A percentile compares a stretch with the other conserved stretches of the same genome.
phyloP scores from a whole-genome alignment of 2,888 invertebrate species.

The Odontothrips loti region DNA sequence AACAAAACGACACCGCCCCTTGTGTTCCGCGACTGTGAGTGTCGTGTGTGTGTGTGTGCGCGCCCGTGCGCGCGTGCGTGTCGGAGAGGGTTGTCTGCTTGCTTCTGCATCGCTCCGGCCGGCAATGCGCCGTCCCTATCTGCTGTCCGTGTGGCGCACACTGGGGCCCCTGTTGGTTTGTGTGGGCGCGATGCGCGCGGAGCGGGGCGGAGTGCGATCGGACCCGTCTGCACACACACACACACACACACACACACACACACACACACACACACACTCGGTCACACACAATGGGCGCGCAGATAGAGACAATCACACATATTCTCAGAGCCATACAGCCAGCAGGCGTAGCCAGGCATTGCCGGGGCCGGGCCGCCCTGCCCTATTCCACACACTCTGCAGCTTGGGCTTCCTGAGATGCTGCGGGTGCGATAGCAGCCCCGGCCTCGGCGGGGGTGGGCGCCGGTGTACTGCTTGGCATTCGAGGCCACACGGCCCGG shows the following conservation, averaged over 20 bases:
- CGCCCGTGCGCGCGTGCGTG: not conserved
- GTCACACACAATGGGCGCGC: not conserved
- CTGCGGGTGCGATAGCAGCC: not conserved
- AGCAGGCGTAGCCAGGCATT: not conserved
- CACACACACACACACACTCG: not conserved
- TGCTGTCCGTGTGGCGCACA: not conserved
- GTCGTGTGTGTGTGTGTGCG: not conserved
- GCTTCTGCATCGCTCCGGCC: not conserved
- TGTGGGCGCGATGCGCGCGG: not conserved
- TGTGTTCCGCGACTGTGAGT: not conserved
- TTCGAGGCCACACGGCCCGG: not conserved
- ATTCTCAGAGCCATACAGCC: not conserved
- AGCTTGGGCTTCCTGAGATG: not conserved
- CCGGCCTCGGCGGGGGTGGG: not conserved
- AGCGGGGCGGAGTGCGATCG: not conserved
- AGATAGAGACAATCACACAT: not conserved
- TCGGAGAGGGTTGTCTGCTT: not conserved
- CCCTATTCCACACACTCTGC: not conserved
- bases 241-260: not conserved
- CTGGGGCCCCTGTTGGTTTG: not conserved
- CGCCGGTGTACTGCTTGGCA: not conserved
- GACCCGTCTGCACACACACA: not conserved
- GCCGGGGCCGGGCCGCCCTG: not conserved
- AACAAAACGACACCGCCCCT: not conserved
- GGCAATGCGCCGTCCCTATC: not conserved